phyloP scores from a whole-genome alignment of 2,113 vertebrate genomes.

The Chrysochloris asiatica region DNA sequence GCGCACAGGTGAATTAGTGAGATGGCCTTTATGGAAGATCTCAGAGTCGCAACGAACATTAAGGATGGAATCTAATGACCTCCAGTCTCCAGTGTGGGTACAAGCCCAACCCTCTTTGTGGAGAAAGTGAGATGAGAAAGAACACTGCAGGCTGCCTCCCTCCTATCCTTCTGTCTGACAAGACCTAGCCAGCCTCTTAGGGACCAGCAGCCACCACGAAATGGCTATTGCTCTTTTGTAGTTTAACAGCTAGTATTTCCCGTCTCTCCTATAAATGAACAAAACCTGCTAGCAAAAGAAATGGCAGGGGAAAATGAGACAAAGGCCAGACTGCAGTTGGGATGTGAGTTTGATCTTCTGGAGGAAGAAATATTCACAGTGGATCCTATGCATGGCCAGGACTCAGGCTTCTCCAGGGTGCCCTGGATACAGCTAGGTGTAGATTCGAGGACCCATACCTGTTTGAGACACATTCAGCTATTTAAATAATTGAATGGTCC shows the following conservation, averaged over 20 bases:
- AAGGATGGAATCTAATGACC: rapidly evolving
- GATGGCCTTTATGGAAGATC: not conserved
- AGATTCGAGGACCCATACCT: slow-evolving; percentile 9
- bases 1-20: not conserved
- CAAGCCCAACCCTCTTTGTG: not conserved
- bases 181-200: no score
- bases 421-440: slow-evolving; percentile 34
- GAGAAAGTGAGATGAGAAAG: not conserved
- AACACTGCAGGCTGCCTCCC: no score
- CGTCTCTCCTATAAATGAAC: not conserved
- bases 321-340: not conserved
- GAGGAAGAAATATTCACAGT: not conserved
- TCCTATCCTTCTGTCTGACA: not conserved
- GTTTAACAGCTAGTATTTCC: not conserved
- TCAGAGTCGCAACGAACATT: not conserved
- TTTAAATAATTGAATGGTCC: not conserved
- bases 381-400: not conserved
- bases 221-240: no score
- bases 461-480: not conserved
- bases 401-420: slow-evolving; percentile 50
- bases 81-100: not conserved
- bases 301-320: not conserved
- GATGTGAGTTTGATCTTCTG: not conserved
- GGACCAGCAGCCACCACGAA: not conserved
- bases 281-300: not conserved